Percentiles rank a stretch among this genome's conserved stretches.
Evolutionary conservation across 2,888 invertebrate species (phyloP).

Genomic region (Ditula angustiorana): DNA sequence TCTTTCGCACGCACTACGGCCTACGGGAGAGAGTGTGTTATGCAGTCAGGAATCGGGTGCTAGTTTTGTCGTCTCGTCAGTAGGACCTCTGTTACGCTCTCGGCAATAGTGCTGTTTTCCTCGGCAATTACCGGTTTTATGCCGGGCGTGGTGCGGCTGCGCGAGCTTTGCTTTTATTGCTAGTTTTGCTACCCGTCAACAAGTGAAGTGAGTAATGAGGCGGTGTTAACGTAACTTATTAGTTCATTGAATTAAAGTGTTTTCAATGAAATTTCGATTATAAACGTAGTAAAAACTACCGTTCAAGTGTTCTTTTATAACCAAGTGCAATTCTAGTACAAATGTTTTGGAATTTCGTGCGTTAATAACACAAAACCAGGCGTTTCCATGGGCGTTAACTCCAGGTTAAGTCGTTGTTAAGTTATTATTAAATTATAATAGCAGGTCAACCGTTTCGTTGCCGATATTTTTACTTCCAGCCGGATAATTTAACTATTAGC

Average conservation of each 20-base stretch:
- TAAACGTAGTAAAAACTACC: slow-evolving; percentile 43
- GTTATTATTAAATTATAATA: slow-evolving; percentile 78
- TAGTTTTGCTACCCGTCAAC: slow-evolving; percentile 55
- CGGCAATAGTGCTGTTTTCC: slow-evolving; percentile 16
- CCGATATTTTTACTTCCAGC: not conserved
- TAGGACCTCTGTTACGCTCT: too few species aligned
- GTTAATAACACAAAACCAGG: slow-evolving; percentile 56
- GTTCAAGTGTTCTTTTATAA: slow-evolving; percentile 39
- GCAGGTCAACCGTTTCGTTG: slow-evolving; percentile 47
- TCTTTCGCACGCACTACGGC: too few species aligned
- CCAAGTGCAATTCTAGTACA: slow-evolving; percentile 51
- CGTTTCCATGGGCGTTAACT: slow-evolving; percentile 82
- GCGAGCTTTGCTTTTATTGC: slow-evolving; percentile 58
- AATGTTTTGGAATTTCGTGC: slow-evolving; percentile 52
- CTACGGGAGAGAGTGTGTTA: too few species aligned
- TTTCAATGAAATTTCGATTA: slow-evolving; percentile 53
- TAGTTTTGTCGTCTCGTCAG: too few species aligned
- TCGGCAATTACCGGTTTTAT: slow-evolving; percentile 54
- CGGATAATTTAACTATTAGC: not conserved
- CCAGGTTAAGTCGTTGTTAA: slow-evolving; percentile 73
- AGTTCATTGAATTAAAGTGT: slow-evolving; percentile 59
- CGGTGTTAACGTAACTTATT: slow-evolving; percentile 67
- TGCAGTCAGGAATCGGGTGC: too few species aligned
- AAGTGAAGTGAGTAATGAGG: slow-evolving; percentile 71
- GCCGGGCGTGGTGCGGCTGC: slow-evolving; percentile 83